Evolutionary conservation across 2,113 vertebrate genomes (phyloP).

Genomic region (Bettongia penicillata): DNA sequence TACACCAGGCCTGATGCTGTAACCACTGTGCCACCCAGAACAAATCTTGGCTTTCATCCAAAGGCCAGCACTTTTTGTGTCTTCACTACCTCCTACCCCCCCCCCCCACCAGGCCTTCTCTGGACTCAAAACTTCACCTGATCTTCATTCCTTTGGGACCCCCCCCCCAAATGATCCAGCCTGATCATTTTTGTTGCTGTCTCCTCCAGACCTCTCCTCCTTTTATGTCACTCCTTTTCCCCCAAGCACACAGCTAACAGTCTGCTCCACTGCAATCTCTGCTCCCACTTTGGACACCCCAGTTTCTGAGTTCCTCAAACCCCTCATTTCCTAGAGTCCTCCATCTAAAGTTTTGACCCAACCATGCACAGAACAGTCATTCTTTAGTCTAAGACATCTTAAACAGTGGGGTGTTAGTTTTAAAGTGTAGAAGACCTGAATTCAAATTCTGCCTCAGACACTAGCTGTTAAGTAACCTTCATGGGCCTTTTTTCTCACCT

Average conservation of each 20-base stretch:
- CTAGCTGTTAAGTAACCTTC: not conserved
- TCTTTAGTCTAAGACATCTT: not conserved
- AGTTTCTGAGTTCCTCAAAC: not conserved
- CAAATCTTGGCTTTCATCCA: not conserved
- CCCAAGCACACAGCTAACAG: not conserved
- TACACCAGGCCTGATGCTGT: too few relatives aligned
- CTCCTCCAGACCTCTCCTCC: not conserved
- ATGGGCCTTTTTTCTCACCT: not conserved
- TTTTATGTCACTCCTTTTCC: not conserved
- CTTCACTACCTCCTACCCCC: too few relatives aligned
- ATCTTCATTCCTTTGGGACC: not conserved
- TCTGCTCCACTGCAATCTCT: too few relatives aligned
- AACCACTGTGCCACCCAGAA: not conserved
- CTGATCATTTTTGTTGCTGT: too few relatives aligned
- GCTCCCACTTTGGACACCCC: not conserved
- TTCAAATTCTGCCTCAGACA: not conserved
- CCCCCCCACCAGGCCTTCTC: not conserved
- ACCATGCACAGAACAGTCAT: not conserved
- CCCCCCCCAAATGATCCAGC: too few relatives aligned
- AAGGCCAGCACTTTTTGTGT: not conserved
- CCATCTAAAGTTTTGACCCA: not conserved
- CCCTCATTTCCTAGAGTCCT: not conserved
- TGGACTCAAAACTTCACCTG: too few relatives aligned
- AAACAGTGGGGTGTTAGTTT: not conserved
- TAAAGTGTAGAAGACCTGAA: not conserved